phyloP scores from a whole-genome alignment of 2,113 vertebrate species.

The Semnornis frantzii region DNA sequence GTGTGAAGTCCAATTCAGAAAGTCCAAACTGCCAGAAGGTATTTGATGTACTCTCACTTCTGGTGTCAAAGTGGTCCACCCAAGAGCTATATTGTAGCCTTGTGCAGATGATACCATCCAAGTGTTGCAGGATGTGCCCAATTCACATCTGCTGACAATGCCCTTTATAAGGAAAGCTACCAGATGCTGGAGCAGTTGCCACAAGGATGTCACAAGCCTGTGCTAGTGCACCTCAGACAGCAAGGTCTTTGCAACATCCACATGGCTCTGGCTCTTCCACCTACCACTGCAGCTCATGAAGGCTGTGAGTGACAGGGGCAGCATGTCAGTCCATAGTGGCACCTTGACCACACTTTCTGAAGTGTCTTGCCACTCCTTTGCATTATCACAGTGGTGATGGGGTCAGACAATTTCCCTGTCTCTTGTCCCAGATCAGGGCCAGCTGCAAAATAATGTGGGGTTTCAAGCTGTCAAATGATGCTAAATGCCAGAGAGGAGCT shows the following conservation, averaged over 20 bases:
- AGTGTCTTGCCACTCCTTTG: not conserved
- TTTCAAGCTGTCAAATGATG: not conserved
- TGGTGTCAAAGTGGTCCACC: not conserved
- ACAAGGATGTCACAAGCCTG: not conserved
- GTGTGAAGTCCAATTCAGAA: not conserved
- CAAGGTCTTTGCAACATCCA: not conserved
- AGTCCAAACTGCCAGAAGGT: not conserved
- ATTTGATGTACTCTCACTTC: not conserved
- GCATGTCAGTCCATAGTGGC: not conserved
- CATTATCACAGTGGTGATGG: accelerated
- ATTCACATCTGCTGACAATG: not conserved
- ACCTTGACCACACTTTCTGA: not conserved
- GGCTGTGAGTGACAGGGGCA: not conserved
- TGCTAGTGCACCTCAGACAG: not conserved
- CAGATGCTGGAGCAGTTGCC: not conserved
- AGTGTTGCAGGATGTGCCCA: not conserved
- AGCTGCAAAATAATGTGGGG: not conserved
- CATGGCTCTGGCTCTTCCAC: not conserved
- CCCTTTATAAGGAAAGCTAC: not conserved
- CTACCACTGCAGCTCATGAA: accelerated
- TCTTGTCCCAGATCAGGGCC: not conserved
- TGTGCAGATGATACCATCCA: not conserved
- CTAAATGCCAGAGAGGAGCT: not conserved
- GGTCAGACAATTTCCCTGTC: not conserved
- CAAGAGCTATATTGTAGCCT: not conserved